Conservation (phyloP, 23 tunicate genomes). For the Oikopleura dioica region DNA sequence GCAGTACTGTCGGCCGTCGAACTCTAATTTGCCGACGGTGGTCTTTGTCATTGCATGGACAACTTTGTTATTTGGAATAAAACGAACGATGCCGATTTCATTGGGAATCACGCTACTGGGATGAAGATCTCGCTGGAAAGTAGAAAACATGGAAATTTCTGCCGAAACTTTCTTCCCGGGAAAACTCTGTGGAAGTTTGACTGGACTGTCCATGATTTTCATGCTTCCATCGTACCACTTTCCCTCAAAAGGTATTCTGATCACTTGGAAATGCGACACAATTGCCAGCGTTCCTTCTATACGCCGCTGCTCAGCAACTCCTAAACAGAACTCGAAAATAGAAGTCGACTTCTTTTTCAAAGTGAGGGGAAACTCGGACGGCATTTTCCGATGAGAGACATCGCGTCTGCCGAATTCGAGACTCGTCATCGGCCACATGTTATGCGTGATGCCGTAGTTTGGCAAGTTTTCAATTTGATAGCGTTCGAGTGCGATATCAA, state of each 20-base stretch:
- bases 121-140: background rate
- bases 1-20: background rate
- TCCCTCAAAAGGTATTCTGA: background rate
- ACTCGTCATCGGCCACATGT: background rate
- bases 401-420: background rate
- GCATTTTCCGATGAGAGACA: background rate
- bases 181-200: background rate
- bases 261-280: background rate
- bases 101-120: background rate
- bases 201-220: background rate
- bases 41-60: background rate
- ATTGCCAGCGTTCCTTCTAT: background rate
- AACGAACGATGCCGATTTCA: background rate
- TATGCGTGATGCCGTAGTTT: background rate
- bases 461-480: background rate
- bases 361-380: background rate
- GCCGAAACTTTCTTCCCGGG: background rate
- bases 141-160: background rate
- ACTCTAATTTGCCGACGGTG: background rate
- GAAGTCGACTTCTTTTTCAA: background rate
- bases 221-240: background rate
- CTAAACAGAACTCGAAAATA: background rate
- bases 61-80: background rate
- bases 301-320: background rate
- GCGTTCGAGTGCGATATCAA: background rate